These are phyloP conservation scores for Sarcophaga bullata DNA, from an alignment of 1,140 invertebrate species.

Conservation along the genomic window DNA sequence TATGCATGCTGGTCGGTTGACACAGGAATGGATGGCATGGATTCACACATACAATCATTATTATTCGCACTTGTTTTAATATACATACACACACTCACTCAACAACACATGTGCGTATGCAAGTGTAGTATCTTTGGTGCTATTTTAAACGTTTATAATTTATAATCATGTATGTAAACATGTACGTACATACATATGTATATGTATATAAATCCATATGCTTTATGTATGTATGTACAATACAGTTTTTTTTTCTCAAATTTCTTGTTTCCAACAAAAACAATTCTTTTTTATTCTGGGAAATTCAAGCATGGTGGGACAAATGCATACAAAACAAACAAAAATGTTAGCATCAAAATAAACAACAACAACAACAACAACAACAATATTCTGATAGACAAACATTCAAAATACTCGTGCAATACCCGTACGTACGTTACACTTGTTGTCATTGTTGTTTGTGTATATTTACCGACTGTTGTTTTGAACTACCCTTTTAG, in stretches of 20 bases:
- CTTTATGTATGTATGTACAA: no score
- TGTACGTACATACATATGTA: background rate
- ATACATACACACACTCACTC: background rate
- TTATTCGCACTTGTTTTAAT: constrained; percentile 7
- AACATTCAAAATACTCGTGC: no score
- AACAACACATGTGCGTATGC: background rate
- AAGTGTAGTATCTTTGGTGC: no score
- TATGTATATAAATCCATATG: background rate
- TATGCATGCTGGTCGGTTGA: background rate
- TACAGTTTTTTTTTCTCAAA: no score
- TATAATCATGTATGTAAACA: background rate
- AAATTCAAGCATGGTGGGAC: no score
- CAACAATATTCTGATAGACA: no score
- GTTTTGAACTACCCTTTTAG: background rate
- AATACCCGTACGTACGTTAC: constrained; percentile 13
- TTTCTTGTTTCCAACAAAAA: no score
- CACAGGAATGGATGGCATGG: background rate
- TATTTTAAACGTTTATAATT: no score
- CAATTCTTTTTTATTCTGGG: no score
- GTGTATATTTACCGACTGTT: background rate
- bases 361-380: no score
- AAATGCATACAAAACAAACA: no score
- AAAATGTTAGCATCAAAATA: no score
- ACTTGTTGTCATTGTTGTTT: constrained; percentile 34
- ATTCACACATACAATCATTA: background rate